These are phyloP conservation scores for Brevimyrus niger DNA, from an alignment of 2,113 vertebrate species.

Conservation along the genomic window DNA sequence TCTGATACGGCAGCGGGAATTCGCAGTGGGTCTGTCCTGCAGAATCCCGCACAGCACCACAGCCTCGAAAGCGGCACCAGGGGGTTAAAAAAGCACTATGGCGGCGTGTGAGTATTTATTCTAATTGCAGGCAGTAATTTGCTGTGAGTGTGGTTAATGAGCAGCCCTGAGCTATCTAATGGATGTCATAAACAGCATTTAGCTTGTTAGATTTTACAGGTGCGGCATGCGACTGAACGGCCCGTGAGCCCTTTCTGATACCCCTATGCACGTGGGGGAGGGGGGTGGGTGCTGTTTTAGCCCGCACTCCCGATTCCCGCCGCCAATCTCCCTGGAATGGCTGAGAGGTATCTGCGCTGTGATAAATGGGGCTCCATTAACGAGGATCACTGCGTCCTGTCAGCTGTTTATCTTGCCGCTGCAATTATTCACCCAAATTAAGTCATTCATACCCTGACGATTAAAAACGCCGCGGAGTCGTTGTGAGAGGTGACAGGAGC, in stretches of 20 bases:
- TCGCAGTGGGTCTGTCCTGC: not conserved
- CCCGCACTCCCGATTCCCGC: slow-evolving; percentile 19
- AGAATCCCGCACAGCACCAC: slow-evolving; percentile 39
- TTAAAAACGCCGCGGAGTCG: slow-evolving; percentile 28
- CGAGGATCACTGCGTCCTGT: slow-evolving; percentile 26
- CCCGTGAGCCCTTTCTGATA: slow-evolving; percentile 48
- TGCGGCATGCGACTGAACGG: slow-evolving; percentile 42
- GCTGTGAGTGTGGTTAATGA: slow-evolving; percentile 65
- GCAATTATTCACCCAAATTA: slow-evolving; percentile 41
- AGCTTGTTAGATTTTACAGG: slow-evolving; percentile 59
- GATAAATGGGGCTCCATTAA: slow-evolving; percentile 41
- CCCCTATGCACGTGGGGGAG: slow-evolving; percentile 42
- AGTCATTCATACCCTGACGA: slow-evolving; percentile 25
- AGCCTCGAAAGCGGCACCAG: slow-evolving; percentile 56
- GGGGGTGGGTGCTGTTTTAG: slow-evolving; percentile 35
- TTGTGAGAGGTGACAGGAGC: slow-evolving; percentile 15
- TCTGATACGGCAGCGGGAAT: not conserved
- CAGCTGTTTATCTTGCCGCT: slow-evolving; percentile 28
- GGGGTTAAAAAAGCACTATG: slow-evolving; percentile 41
- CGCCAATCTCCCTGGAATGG: slow-evolving; percentile 29
- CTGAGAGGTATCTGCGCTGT: slow-evolving; percentile 26
- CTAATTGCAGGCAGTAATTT: slow-evolving; percentile 70
- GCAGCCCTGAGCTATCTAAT: slow-evolving; percentile 62
- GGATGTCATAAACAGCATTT: slow-evolving; percentile 66
- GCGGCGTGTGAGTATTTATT: slow-evolving; percentile 55